Evolutionary conservation across 2,888 invertebrate species (phyloP).

Genomic region (Smittia aterrima): DNA sequence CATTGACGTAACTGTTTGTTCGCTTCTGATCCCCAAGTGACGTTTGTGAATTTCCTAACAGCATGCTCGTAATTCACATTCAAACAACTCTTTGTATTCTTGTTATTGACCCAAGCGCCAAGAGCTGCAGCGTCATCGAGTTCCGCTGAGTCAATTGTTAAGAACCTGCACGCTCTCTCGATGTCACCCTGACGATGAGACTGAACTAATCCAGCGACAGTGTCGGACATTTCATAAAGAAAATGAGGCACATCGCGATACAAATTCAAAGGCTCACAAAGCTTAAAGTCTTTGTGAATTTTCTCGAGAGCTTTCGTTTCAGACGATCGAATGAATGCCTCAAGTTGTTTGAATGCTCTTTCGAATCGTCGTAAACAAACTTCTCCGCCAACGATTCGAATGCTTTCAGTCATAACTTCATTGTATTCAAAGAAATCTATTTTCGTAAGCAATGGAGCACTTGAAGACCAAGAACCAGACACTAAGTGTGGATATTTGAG

Average conservation of each 20-base stretch:
- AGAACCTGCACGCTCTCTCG: conserved; percentile 7
- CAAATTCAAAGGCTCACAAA: conserved; percentile 34
- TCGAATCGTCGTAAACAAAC: conserved; percentile 35
- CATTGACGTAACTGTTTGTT: conserved; percentile 24
- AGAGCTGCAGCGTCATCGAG: conserved; percentile 2
- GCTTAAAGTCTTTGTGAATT: conserved; percentile 27
- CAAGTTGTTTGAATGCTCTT: conserved; percentile 36
- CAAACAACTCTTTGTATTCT: not conserved
- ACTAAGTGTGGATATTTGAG: conserved; percentile 59
- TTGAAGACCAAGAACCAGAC: conserved; percentile 58
- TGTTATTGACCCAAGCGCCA: not conserved
- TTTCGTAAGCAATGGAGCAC: conserved; percentile 57
- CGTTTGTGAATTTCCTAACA: not conserved
- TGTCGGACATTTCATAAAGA: conserved; percentile 33
- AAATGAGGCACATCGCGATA: conserved; percentile 30
- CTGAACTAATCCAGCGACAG: conserved; percentile 41
- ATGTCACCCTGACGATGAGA: conserved; percentile 23
- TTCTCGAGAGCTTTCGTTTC: not conserved
- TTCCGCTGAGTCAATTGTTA: not conserved
- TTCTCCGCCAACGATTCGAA: conserved; percentile 38
- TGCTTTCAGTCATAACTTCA: conserved; percentile 40
- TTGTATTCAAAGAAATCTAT: conserved; percentile 41
- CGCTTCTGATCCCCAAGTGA: conserved; percentile 13
- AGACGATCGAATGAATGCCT: not conserved
- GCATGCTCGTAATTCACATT: not conserved